Base-by-base conservation (phyloP, 2,797 vertebrate genomes). In the Protonibea diacanthus region DNA sequence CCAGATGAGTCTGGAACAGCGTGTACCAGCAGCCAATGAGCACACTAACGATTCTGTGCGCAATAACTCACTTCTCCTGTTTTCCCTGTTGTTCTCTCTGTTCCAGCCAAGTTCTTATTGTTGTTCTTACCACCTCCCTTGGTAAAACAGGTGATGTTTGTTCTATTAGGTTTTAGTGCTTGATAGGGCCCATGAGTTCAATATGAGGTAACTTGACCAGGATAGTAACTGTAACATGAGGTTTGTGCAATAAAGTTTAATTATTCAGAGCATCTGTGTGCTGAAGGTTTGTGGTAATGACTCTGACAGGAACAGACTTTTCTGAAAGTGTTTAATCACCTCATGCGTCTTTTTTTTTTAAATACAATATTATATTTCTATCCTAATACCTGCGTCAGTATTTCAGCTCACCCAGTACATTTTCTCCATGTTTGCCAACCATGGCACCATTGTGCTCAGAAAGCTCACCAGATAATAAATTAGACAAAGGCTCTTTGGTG, bases 1-100 rank as follows among this genome's bases (percentile, higher is more conserved):
- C 66, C 77, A 79, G 62, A 74, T 67, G 72, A 57, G 49, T 38
- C 69, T 62, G 78, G 90, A 92, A 92, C 91, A 89, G 55, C 6
- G 10, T 86, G 88, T 91, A 59, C 88, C 29, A 38, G 49, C 72
- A 58, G 29, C 15, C 71, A 81, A 69, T 51, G 48, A 83, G 60
- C 7, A 1, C 44, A 23, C 79, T 61, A 78, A 57, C 76, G 74
- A 56, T 57, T 44, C n/a, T 23, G 60, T 74, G 58, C 64, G 67
- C 6, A 6, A 55, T 78, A 80, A 77, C 55, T 70, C 69, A 42
- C 7, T 12, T 56, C 51, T 17, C 38, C 20, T 42, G 27, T 42
- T 14, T 45, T 64, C 48, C 75, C 71, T 60, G 20, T 62, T 71
- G 18, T 71, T 82, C 83, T 70, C 42, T 44, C 17, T 79, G 51